These are phyloP conservation scores for Cephus spinipes DNA, from an alignment of 2,888 invertebrate genomes.

Conservation along the genomic window DNA sequence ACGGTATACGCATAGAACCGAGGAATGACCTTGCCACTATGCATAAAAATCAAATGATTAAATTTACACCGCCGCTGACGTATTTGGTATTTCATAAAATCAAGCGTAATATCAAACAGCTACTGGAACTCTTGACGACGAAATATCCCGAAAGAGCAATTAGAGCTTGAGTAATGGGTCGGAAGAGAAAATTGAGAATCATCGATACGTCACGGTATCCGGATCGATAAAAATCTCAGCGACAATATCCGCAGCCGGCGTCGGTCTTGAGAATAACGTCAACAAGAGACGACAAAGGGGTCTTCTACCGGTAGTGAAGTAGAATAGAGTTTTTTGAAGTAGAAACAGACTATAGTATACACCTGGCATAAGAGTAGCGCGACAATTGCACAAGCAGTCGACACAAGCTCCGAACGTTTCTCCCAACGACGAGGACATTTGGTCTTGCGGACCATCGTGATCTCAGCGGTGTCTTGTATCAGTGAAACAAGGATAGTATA, in stretches of 20 bases:
- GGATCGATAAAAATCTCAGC: neutral
- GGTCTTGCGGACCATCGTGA: neutral
- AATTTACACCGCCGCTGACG: neutral
- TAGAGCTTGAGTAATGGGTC: neutral
- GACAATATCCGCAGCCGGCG: neutral
- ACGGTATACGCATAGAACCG: neutral
- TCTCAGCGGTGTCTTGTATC: neutral
- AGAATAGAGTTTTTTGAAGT: neutral
- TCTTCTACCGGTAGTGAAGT: neutral
- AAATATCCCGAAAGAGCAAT: neutral
- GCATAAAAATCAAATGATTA: neutral
- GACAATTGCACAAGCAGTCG: neutral
- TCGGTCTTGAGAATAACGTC: neutral
- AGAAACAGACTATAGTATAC: neutral
- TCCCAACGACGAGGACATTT: neutral
- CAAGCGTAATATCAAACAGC: neutral
- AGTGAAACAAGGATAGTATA: neutral
- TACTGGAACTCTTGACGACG: neutral
- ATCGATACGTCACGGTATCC: conserved; percentile 1
- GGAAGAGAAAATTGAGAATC: neutral
- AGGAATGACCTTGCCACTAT: neutral
- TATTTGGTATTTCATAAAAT: neutral
- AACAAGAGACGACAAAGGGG: neutral
- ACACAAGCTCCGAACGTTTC: neutral
- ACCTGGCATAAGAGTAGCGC: neutral